Evolutionary conservation across 2,797 vertebrate genomes (phyloP).

Genomic region (Myotis planiceps): DNA sequence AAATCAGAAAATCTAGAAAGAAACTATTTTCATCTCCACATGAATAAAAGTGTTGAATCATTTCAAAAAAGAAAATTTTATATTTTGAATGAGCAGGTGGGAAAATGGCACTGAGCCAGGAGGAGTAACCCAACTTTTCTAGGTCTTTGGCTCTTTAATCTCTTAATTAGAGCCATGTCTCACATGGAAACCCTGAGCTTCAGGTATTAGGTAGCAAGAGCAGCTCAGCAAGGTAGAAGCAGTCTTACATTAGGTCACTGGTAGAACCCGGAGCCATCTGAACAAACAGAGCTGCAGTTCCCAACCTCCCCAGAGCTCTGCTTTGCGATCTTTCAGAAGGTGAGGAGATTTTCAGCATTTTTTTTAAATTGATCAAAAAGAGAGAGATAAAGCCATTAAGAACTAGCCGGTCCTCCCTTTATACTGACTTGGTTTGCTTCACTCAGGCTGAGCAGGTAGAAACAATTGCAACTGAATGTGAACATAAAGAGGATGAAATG

Average conservation of each 20-base stretch:
- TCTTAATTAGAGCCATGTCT: slow-evolving; percentile 22
- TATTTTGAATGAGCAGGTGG: slow-evolving; percentile 30
- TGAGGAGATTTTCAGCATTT: background rate
- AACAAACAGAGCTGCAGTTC: background rate
- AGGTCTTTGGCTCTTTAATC: slow-evolving; percentile 26
- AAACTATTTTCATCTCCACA: slow-evolving; percentile 35
- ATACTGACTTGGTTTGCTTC: slow-evolving; percentile 41
- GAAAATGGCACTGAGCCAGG: background rate
- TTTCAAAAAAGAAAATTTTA: slow-evolving; percentile 47
- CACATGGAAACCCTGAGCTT: background rate
- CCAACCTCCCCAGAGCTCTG: background rate
- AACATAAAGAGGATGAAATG: slow-evolving; percentile 63
- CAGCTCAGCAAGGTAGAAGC: background rate
- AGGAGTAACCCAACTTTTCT: background rate
- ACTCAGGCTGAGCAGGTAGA: slow-evolving; percentile 48
- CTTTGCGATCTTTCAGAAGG: background rate
- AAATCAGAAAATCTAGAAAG: slow-evolving; percentile 65
- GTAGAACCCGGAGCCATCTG: background rate
- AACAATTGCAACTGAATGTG: slow-evolving; percentile 49
- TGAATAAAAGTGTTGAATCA: slow-evolving; percentile 59
- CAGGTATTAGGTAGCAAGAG: background rate
- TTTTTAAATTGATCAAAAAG: background rate
- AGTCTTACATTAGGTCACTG: no score
- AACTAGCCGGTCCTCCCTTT: slow-evolving; percentile 54
- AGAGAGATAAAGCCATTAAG: background rate